Evolutionary conservation across 2,113 vertebrate genomes (phyloP), one percentile per base, ranked within the genome.

Genomic region (Ramphastos sulfuratus): DNA sequence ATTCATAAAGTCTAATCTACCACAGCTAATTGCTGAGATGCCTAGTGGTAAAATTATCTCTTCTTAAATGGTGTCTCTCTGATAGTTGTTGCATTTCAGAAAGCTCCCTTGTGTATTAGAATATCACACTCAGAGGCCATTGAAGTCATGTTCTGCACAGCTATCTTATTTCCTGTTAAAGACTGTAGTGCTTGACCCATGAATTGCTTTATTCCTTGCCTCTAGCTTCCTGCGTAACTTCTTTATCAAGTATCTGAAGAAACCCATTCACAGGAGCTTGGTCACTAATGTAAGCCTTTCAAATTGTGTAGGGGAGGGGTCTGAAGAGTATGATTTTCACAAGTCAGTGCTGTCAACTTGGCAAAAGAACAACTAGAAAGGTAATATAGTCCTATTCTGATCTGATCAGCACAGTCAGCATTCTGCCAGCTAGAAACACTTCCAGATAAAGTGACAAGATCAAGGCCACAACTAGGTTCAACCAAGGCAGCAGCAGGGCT

Each of bases 211-310:
- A 54, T 63, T 75, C 21, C 35, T 87, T 74, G 92, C 76, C 35
- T 72, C 61, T 87, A 98, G 97, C 84, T 96, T 96, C 82, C 87
- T 98, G 39, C 96, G 90, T 84, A 97, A 97, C 89, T 95, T 97
- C 71, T 97, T 98, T 75, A 93, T 95, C 92, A 97, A 96, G 66
- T 97, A 96, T 72, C 82, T 98, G 96, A 96, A 97, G 92, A 97
- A 97, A 72, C 97, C 96, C 61, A 97, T 97, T 90, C 85, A 97
- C 88, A 97, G 69, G 83, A 97, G 70, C 20, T 85, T 98, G 93
- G 91, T 96, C 92, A 89, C 92, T 82, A 96, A 97, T 4, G 97
- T 98, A 96, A 98, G 98, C 61, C 55, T 96, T 90, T 72, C 56
- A 30, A 27, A 37, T 82, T 73, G 21, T 64, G 20, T 33, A 50